These are phyloP conservation scores for Lepidurus couesii DNA, from an alignment of 1,140 invertebrate genomes.

Conservation along the genomic window DNA sequence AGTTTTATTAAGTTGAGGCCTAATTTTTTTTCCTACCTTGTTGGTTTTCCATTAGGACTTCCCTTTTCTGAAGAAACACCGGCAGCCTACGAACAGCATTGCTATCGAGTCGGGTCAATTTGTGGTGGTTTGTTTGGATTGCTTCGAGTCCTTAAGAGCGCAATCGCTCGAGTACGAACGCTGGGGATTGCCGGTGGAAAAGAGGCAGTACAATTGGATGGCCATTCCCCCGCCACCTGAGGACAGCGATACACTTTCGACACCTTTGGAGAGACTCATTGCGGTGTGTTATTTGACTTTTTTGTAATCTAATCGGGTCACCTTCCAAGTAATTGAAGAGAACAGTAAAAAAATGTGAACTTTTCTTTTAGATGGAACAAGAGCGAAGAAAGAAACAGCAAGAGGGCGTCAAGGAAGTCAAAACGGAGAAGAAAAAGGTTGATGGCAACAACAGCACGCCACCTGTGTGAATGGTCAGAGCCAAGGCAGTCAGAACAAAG, in stretches of 20 bases:
- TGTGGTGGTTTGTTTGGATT: constrained; percentile 85
- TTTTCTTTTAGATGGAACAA: constrained; percentile 1
- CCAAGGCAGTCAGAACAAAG: not conserved
- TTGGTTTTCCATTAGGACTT: constrained; percentile 45
- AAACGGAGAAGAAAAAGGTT: not conserved
- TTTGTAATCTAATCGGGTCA: not conserved
- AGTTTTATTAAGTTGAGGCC: too few relatives aligned
- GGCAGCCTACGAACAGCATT: constrained; percentile 72
- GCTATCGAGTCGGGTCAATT: constrained; percentile 82
- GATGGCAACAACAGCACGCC: not conserved
- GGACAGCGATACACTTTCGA: constrained; percentile 50
- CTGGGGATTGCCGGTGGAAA: constrained; percentile 78
- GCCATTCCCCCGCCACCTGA: constrained; percentile 80
- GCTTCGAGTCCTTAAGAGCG: constrained; percentile 77
- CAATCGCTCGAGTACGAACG: constrained; percentile 81
- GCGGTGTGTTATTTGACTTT: not conserved
- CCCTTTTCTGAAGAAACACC: constrained; percentile 62
- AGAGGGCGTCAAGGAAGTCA: not conserved
- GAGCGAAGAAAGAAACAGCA: constrained; percentile 3
- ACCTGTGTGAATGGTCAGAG: not conserved
- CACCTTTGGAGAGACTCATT: constrained; percentile 28
- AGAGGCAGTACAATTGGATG: constrained; percentile 82
- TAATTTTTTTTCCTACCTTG: too few relatives aligned
- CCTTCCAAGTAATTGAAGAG: too few relatives aligned
- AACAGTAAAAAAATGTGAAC: not conserved